Evolutionary conservation across 92 coral and sea anemone species (phyloP).

Genomic region (Phenganax marumi): DNA sequence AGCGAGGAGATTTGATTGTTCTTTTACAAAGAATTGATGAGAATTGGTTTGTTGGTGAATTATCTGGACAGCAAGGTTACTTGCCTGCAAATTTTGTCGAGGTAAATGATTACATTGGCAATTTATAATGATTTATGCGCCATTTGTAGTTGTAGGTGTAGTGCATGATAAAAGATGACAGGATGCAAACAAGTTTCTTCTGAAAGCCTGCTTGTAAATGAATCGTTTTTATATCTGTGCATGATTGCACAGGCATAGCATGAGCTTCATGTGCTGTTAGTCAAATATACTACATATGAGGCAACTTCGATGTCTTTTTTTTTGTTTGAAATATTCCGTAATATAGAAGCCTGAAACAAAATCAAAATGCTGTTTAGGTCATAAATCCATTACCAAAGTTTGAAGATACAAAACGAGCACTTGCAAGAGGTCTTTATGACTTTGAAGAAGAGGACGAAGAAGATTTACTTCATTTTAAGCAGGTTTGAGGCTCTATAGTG

Average conservation of each 20-base stretch:
- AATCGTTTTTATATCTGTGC: too few species aligned
- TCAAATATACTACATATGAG: not conserved
- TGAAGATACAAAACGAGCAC: constrained; percentile 74
- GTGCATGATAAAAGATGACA: too few species aligned
- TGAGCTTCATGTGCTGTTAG: too few species aligned
- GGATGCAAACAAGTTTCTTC: too few species aligned
- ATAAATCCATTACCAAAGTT: constrained; percentile 76
- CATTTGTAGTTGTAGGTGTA: too few species aligned
- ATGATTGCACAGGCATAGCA: too few species aligned
- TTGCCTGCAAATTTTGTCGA: constrained; percentile 94
- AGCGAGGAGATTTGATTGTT: constrained; percentile 76
- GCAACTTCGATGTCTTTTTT: not conserved
- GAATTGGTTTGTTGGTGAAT: constrained; percentile 88
- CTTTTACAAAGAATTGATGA: constrained; percentile 84
- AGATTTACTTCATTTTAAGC: constrained; percentile 84
- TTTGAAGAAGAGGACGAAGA: constrained; percentile 93
- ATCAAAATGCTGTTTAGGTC: constrained; percentile 48
- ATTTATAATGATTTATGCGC: not conserved
- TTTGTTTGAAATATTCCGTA: not conserved
- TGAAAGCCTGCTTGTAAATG: too few species aligned
- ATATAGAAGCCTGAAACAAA: too few species aligned
- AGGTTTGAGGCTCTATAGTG: constrained; percentile 46
- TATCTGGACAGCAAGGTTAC: constrained; percentile 75
- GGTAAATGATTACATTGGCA: constrained; percentile 47
- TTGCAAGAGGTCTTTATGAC: constrained; percentile 92